phyloP scores from a whole-genome alignment of 1,140 invertebrate genomes.

The Helicoverpa zea region DNA sequence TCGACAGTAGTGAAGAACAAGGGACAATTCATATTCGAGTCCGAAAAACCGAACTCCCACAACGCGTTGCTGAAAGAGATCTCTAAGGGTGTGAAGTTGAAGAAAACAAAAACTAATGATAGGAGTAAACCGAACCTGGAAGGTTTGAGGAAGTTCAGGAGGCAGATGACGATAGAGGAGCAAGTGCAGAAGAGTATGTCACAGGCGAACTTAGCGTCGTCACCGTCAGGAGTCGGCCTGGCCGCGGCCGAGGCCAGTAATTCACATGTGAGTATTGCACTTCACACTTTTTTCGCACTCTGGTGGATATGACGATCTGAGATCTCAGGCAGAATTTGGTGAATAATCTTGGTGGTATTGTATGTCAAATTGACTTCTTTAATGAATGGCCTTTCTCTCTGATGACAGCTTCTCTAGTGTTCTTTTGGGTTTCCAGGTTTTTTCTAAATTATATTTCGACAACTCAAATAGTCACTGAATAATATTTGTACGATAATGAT shows the following conservation, averaged over 20 bases:
- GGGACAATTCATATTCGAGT: slow-evolving; percentile 95
- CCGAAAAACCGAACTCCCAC: slow-evolving; percentile 93
- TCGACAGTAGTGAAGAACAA: slow-evolving; percentile 90
- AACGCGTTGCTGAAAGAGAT: slow-evolving; percentile 95
- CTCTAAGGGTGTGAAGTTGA: slow-evolving; percentile 92
- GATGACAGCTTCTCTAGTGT: no score
- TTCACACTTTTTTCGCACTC: neutral
- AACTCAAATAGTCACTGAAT: no score
- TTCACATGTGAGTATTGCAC: slow-evolving; percentile 29
- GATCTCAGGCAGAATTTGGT: no score
- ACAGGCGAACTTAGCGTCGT: slow-evolving; percentile 87
- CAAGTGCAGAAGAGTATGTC: slow-evolving; percentile 93
- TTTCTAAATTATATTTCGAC: no score
- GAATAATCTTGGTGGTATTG: no score
- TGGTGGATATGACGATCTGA: no score
- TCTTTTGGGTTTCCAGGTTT: no score
- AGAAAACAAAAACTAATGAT: slow-evolving; percentile 93
- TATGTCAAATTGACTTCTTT: no score
- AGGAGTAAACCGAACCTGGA: slow-evolving; percentile 94
- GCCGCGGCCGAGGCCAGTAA: slow-evolving; percentile 71
- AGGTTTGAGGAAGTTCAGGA: slow-evolving; percentile 94
- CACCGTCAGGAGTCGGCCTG: slow-evolving; percentile 68
- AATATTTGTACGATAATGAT: no score
- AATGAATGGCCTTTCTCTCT: no score
- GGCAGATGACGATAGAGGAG: slow-evolving; percentile 96